These are phyloP conservation scores for Cheilosia pagana DNA, from an alignment of 2,888 invertebrate genomes.

Conservation along the genomic window DNA sequence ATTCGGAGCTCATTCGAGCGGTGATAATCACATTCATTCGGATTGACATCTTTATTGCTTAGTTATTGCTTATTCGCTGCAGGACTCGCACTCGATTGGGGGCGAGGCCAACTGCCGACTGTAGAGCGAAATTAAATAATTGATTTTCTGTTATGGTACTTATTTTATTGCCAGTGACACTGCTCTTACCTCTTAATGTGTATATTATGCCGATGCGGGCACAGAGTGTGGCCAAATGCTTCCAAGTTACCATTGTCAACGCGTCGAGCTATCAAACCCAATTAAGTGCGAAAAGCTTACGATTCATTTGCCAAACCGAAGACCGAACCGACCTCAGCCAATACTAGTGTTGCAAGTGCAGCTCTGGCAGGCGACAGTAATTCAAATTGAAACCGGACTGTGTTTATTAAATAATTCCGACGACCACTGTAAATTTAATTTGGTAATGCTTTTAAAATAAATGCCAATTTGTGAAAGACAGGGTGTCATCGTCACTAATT, in stretches of 20 bases:
- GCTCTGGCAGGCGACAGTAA: neutral
- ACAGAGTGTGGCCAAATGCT: neutral
- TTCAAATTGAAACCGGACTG: slow-evolving; percentile 26
- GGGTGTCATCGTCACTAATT: neutral
- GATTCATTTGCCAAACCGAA: slow-evolving; percentile 19
- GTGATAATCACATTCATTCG: slow-evolving; percentile 70
- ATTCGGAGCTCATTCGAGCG: slow-evolving; percentile 65
- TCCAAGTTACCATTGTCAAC: slow-evolving; percentile 44
- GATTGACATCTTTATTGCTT: slow-evolving; percentile 72
- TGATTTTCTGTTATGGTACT: slow-evolving; percentile 57
- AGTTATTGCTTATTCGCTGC: slow-evolving; percentile 68
- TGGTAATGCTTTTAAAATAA: slow-evolving; percentile 13
- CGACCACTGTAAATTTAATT: slow-evolving; percentile 22
- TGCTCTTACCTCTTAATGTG: slow-evolving; percentile 1
- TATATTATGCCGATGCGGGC: neutral
- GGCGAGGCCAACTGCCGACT: slow-evolving; percentile 16
- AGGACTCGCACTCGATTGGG: slow-evolving; percentile 31
- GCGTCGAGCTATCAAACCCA: slow-evolving; percentile 32
- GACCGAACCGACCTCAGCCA: slow-evolving; percentile 16
- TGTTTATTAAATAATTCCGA: neutral
- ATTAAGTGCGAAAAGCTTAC: slow-evolving; percentile 57
- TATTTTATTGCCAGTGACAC: slow-evolving; percentile 58
- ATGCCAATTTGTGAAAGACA: slow-evolving; percentile 5
- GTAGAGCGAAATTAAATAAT: slow-evolving; percentile 60
- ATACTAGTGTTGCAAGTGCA: neutral